These are phyloP conservation scores for Cepaea hortensis DNA, from an alignment of 2,888 invertebrate species.

Conservation along the genomic window DNA sequence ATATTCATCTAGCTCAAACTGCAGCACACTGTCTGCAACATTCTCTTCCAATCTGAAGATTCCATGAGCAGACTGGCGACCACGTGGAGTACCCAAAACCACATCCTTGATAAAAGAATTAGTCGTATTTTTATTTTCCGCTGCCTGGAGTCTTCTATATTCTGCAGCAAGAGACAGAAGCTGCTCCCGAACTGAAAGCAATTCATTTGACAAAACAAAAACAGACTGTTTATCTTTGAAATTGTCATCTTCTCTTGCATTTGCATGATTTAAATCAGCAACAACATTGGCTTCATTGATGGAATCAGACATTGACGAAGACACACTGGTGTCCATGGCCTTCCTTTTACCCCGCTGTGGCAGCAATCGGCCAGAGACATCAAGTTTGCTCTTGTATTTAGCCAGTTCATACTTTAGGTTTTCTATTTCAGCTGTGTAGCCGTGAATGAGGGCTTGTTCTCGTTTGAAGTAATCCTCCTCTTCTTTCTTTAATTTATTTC, in stretches of 20 bases:
- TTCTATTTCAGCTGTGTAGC: slow-evolving; percentile 68
- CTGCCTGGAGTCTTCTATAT: slow-evolving; percentile 31
- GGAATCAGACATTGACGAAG: slow-evolving; percentile 23
- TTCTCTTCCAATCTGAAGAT: slow-evolving; percentile 30
- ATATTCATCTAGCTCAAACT: slow-evolving; percentile 45
- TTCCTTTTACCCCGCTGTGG: slow-evolving; percentile 32
- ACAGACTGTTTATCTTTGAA: slow-evolving; percentile 8
- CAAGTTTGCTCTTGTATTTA: slow-evolving; percentile 42
- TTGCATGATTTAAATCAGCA: slow-evolving; percentile 2
- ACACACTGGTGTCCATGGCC: slow-evolving; percentile 22
- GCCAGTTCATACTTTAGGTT: slow-evolving; percentile 62
- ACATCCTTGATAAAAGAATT: slow-evolving; percentile 39
- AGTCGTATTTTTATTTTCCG: neutral
- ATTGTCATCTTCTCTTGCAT: neutral
- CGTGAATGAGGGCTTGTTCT: slow-evolving; percentile 68
- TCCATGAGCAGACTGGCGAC: neutral
- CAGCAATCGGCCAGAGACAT: neutral
- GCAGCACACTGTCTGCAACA: slow-evolving; percentile 39
- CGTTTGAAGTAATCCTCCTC: slow-evolving; percentile 63
- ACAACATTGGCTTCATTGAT: neutral
- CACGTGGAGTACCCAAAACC: slow-evolving; percentile 28
- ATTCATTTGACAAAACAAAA: slow-evolving; percentile 16
- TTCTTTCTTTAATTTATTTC: slow-evolving; percentile 55
- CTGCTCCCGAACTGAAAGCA: slow-evolving; percentile 24
- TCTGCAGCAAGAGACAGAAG: slow-evolving; percentile 27